phyloP scores from a whole-genome alignment of 2,113 vertebrate species.

The Antechinus stuartii region DNA sequence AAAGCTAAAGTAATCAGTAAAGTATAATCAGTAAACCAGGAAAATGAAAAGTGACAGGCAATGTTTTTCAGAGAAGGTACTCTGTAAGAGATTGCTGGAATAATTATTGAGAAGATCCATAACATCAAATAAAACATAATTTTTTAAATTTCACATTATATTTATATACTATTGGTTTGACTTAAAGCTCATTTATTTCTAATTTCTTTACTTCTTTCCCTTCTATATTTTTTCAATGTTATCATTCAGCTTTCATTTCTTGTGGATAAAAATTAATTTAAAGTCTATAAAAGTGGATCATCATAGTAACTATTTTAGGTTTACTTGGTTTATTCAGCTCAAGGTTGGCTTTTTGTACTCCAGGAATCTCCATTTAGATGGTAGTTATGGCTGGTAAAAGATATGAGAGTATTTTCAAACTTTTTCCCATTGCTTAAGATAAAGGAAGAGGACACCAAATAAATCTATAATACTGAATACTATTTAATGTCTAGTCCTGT shows the following conservation, averaged over 20 bases:
- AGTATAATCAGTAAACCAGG: not conserved
- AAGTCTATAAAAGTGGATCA: not conserved
- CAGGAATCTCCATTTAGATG: not conserved
- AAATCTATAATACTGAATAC: not conserved
- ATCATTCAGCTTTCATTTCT: not conserved
- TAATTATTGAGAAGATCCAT: constrained; percentile 25
- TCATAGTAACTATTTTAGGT: not conserved
- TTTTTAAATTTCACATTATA: not conserved
- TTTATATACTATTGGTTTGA: constrained; percentile 25
- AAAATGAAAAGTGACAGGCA: not conserved
- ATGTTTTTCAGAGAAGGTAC: not conserved
- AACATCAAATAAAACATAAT: constrained; percentile 27
- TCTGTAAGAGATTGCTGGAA: not conserved
- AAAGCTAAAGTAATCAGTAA: not conserved
- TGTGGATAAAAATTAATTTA: not conserved
- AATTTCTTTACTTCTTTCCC: constrained; percentile 39
- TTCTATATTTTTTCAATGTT: constrained; percentile 15
- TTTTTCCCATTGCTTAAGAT: not conserved
- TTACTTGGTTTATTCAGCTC: not conserved
- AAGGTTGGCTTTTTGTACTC: not conserved
- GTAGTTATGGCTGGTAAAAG: not conserved
- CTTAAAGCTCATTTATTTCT: constrained; percentile 36
- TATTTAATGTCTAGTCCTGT: not conserved
- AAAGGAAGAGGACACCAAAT: not conserved
- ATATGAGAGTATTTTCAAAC: not conserved